Evolutionary conservation across 2,113 vertebrate genomes (phyloP).

Genomic region (Epinephelus cyanopodus): DNA sequence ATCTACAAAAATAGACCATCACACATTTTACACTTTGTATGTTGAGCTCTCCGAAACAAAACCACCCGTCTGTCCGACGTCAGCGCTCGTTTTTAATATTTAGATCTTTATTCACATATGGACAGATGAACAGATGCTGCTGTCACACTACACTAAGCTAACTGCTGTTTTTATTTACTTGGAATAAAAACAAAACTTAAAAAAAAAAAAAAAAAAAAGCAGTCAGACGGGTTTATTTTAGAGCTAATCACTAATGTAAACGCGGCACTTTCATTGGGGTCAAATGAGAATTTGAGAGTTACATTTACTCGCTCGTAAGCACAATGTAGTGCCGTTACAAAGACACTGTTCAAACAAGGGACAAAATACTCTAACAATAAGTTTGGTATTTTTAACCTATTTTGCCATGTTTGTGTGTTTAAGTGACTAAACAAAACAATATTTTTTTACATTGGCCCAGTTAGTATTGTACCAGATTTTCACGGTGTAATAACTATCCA

Average conservation of each 20-base stretch:
- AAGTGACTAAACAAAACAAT: too few species aligned
- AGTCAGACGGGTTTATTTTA: too few species aligned
- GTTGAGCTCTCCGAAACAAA: constrained; percentile 20
- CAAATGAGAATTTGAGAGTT: neutral
- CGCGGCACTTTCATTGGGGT: neutral
- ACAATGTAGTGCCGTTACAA: neutral
- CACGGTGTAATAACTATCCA: too few species aligned
- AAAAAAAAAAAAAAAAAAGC: too few species aligned
- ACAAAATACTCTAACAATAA: too few species aligned
- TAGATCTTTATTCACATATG: constrained; percentile 45
- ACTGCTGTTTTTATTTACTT: neutral
- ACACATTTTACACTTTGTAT: constrained; percentile 25
- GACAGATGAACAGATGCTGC: constrained; percentile 36
- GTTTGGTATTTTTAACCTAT: too few species aligned
- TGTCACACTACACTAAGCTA: constrained; percentile 13
- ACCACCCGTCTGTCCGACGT: neutral
- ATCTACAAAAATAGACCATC: constrained; percentile 76
- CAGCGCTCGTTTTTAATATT: neutral
- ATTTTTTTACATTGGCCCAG: too few species aligned
- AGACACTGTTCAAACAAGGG: neutral
- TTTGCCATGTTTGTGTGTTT: too few species aligned
- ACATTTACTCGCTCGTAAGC: neutral
- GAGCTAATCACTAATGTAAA: too few species aligned
- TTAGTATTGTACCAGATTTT: too few species aligned
- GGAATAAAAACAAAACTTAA: neutral